phyloP scores from a whole-genome alignment of 2,888 invertebrate species.

The Hartigia nigra region DNA sequence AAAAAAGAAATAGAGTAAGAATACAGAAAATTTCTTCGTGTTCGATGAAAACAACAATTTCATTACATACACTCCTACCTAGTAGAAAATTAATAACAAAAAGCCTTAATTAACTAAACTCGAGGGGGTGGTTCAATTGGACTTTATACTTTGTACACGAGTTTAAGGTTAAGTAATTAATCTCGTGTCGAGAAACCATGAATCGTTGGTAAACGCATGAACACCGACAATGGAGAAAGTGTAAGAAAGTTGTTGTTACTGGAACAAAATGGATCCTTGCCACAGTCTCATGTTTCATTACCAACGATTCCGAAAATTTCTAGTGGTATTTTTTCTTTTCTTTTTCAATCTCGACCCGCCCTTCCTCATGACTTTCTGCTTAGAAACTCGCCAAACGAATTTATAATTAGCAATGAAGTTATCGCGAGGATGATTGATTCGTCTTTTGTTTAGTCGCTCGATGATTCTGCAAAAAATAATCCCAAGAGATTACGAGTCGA shows the following conservation, averaged over 20 bases:
- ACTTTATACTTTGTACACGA: constrained; percentile 14
- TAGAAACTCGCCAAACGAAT: not conserved
- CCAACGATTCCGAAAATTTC: not conserved
- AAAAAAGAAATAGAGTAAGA: not conserved
- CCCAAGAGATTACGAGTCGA: not conserved
- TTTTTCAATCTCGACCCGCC: not conserved
- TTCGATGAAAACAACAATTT: constrained; percentile 19
- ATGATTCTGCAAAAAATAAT: not conserved
- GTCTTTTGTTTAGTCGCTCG: not conserved
- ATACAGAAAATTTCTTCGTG: not conserved
- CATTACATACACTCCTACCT: constrained; percentile 21
- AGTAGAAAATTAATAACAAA: constrained; percentile 26
- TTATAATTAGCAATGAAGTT: not conserved
- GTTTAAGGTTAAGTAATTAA: not conserved
- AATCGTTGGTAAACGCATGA: not conserved
- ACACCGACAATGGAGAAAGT: not conserved
- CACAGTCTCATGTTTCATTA: not conserved
- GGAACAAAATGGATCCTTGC: not conserved
- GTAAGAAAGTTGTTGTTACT: not conserved
- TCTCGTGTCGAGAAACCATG: not conserved
- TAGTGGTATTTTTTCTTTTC: not conserved
- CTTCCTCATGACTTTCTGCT: not conserved
- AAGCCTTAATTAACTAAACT: constrained; percentile 20
- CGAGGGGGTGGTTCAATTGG: constrained; percentile 16
- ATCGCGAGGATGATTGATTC: not conserved